phyloP scores from a whole-genome alignment of 2,797 vertebrate species.

The Rhabdomys pumilio region DNA sequence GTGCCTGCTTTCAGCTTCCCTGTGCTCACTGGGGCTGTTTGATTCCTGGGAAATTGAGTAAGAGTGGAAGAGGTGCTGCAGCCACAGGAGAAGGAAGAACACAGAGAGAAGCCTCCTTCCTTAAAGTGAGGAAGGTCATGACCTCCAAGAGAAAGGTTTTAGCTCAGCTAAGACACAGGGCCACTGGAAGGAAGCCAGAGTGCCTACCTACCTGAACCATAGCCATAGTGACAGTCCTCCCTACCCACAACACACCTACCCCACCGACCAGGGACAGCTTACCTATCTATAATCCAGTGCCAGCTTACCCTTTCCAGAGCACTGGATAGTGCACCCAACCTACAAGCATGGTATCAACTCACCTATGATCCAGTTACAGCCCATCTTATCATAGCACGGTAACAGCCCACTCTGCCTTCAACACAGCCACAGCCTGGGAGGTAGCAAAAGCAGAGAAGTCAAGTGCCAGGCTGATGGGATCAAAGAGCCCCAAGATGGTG shows the following conservation, averaged over 20 bases:
- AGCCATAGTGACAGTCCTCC: not conserved
- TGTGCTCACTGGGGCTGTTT: accelerated
- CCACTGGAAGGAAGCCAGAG: conserved; percentile 95
- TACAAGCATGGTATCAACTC: not conserved
- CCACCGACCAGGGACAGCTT: not conserved
- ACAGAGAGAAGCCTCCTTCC: not conserved
- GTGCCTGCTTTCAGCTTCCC: not conserved
- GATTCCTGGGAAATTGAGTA: not conserved
- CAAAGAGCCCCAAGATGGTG: conserved; percentile 93
- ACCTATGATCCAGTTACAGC: not conserved
- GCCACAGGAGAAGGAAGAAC: not conserved
- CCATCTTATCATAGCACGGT: not conserved
- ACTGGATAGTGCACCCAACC: not conserved
- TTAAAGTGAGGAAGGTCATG: not conserved
- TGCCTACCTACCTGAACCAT: conserved; percentile 79
- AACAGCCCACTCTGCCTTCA: not conserved
- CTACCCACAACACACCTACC: not conserved
- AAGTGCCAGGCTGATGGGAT: conserved; percentile 91
- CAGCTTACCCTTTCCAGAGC: not conserved
- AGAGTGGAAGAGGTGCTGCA: too few species aligned
- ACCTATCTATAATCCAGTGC: not conserved
- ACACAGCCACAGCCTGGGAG: conserved; percentile 81
- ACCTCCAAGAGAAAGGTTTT: not conserved
- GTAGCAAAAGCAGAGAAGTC: conserved; percentile 87
- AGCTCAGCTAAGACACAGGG: conserved; percentile 92